Evolutionary conservation across 2,797 vertebrate species (phyloP), one percentile per base, ranked within the genome.

Genomic region (Bovichtus variegatus): DNA sequence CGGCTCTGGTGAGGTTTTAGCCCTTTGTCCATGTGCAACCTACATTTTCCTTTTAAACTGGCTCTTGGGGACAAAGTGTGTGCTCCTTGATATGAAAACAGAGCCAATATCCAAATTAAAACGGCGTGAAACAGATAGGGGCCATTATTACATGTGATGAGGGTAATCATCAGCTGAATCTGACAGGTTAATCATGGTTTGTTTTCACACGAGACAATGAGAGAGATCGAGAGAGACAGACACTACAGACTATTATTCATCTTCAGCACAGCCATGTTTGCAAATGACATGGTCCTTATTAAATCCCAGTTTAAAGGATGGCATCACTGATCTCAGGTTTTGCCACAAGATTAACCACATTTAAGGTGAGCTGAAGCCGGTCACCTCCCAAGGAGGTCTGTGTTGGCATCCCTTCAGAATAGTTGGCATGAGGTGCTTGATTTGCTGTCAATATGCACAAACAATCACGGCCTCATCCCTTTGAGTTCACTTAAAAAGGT

Each of bases 231-330:
- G 38, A 40, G 71, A 71, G 46, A 70, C 23, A 71, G 59, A 29
- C 47, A 31, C 61, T 27, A 36, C 59, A 69, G 55, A 76, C 67
- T 43, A 80, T 71, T 78, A 84, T 85, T 87, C 76, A 84, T 87
- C 85, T 69, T 46, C 59, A 69, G 60, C 80, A 21, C 71, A 74
- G 54, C 62, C 74, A 78, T 69, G 78, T 78, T 83, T 80, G 78
- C 84, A 89, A 86, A 84, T 87, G 59, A 87, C 84, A 87, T 34
- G 60, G 51, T 87, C 85, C 90, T 91, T 90, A 86, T 86, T 88
- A 71, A 68, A 44, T 86, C 79, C 66, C 40, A 71, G 46, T 68
- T 83, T 72, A 63, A 86, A 80, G 55, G 81, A 86, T 84, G 73
- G 61, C 73, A 25, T 58, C 9, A 44, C 65, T 64, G 73, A 86